phyloP scores from a whole-genome alignment of 2,888 invertebrate species.

The Parasteatoda lunata region DNA sequence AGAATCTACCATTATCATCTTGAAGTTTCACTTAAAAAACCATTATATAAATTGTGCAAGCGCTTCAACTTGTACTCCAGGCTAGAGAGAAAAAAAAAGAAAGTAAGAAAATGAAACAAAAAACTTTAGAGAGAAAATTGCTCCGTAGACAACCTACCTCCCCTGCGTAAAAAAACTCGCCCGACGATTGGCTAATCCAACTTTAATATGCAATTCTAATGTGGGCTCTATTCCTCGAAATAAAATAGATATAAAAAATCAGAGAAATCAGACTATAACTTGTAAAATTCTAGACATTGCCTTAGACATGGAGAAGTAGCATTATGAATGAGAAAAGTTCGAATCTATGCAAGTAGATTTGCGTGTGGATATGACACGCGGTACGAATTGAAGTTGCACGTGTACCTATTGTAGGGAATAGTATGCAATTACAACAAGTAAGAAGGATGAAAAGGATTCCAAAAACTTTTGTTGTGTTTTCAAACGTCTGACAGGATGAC shows the following conservation, averaged over 20 bases:
- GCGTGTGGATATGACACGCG: constrained; percentile 56
- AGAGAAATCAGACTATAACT: no score
- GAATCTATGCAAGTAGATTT: constrained; percentile 31
- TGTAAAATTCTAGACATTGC: constrained; percentile 40
- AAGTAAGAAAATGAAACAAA: constrained; percentile 10
- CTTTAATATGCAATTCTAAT: constrained; percentile 68
- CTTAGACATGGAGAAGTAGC: constrained; percentile 44
- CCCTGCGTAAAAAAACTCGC: constrained; percentile 22
- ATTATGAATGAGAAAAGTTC: constrained; percentile 21
- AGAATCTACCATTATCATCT: constrained; percentile 18
- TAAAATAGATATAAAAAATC: not conserved
- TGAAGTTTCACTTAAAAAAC: constrained; percentile 59
- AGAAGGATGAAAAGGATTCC: constrained; percentile 54
- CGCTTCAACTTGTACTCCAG: constrained; percentile 31
- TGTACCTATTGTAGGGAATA: constrained; percentile 62
- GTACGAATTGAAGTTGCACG: constrained; percentile 38
- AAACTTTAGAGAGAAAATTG: constrained; percentile 30
- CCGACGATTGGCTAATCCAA: constrained; percentile 56
- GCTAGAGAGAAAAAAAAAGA: constrained; percentile 16
- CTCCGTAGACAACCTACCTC: constrained; percentile 16
- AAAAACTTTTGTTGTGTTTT: constrained; percentile 60
- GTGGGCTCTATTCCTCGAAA: constrained; percentile 30
- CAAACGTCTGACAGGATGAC: constrained; percentile 55
- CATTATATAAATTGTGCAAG: constrained; percentile 57
- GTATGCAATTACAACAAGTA: constrained; percentile 63